These are phyloP conservation scores for Chelon auratus DNA, from an alignment of 2,797 vertebrate species.

Conservation along the genomic window DNA sequence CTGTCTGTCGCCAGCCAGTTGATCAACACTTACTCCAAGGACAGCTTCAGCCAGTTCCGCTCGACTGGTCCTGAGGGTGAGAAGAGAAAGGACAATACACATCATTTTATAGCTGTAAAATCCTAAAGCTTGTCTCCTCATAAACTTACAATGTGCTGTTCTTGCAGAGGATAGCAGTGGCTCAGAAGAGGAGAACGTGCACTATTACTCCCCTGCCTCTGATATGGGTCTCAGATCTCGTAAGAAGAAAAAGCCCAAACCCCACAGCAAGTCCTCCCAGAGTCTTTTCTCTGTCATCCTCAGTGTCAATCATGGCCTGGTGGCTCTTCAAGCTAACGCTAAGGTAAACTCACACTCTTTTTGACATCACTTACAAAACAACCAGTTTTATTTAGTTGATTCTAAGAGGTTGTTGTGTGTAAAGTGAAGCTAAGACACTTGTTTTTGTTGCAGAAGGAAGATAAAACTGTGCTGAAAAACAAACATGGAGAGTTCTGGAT, in stretches of 20 bases:
- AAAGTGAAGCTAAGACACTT: background rate
- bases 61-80: conserved; percentile 93
- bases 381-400: background rate
- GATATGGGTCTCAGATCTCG: conserved; percentile 90
- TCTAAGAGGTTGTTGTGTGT: background rate
- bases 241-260: conserved; percentile 92
- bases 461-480: conserved; percentile 86
- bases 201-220: conserved; percentile 88
- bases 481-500: conserved; percentile 97
- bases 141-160: conserved; percentile 29
- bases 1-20: conserved; percentile 98
- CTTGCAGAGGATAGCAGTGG: conserved; percentile 94
- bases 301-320: conserved; percentile 91
- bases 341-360: conserved; percentile 84
- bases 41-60: conserved; percentile 93
- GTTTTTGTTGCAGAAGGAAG: conserved; percentile 83
- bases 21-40: conserved; percentile 96
- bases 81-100: conserved; percentile 7
- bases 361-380: background rate
- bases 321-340: conserved; percentile 90
- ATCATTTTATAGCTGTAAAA: background rate
- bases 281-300: conserved; percentile 94
- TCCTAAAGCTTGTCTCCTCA: background rate
- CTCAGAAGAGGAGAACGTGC: conserved; percentile 94
- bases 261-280: conserved; percentile 91